These are phyloP conservation scores for Arvicanthis niloticus DNA, from an alignment of 2,113 vertebrate species.

Conservation along the genomic window DNA sequence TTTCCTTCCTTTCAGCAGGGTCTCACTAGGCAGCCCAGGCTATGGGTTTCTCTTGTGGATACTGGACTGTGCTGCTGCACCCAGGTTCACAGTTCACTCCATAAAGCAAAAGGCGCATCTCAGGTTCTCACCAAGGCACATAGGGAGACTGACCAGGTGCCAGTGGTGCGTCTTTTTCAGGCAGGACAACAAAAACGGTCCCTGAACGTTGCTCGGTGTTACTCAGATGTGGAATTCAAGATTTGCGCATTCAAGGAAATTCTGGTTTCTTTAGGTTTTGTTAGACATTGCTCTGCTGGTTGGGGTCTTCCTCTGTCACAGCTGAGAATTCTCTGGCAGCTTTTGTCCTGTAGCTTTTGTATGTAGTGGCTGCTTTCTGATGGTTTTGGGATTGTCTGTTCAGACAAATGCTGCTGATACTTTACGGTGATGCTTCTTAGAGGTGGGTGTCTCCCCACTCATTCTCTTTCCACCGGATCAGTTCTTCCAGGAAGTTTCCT, in stretches of 20 bases:
- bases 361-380: neutral
- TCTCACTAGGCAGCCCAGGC: neutral
- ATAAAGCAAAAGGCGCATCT: neutral
- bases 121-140: neutral
- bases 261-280: neutral
- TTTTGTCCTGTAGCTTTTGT: neutral
- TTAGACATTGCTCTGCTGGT: neutral
- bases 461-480: conserved; percentile 27
- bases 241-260: too few relatives aligned
- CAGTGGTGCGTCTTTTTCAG: neutral
- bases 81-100: neutral
- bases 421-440: neutral
- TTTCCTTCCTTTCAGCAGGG: neutral
- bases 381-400: neutral
- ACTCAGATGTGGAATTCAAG: neutral
- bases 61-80: neutral
- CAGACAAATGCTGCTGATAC: neutral
- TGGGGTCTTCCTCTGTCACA: neutral
- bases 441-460: neutral
- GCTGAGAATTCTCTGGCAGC: neutral
- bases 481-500: conserved; percentile 23
- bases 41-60: neutral
- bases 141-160: neutral
- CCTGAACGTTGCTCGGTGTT: neutral
- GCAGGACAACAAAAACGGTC: neutral